These are phyloP conservation scores for Polia nebulosa DNA, from an alignment of 2,888 invertebrate species.

Conservation along the genomic window DNA sequence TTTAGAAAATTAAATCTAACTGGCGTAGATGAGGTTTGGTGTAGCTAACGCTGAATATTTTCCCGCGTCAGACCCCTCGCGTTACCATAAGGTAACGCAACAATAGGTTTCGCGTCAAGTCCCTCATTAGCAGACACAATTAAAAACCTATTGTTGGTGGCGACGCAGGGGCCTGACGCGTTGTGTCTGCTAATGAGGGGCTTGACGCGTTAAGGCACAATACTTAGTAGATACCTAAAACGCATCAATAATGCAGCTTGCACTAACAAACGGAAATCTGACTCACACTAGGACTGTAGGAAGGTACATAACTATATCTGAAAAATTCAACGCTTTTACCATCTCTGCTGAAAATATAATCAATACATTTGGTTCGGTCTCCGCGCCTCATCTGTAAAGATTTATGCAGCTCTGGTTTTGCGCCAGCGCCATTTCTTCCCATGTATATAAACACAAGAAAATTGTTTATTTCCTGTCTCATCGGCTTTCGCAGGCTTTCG, in stretches of 20 bases:
- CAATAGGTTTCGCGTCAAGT: no score
- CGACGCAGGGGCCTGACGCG: no score
- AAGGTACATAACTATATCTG: conserved; percentile 3
- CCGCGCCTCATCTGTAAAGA: conserved; percentile 77
- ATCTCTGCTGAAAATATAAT: conserved; percentile 50
- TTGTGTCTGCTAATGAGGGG: no score
- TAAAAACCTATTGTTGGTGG: no score
- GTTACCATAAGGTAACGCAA: no score
- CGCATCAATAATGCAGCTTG: neutral
- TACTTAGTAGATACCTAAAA: neutral
- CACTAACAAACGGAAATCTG: conserved; percentile 10
- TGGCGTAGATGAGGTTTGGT: no score
- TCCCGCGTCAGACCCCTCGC: no score
- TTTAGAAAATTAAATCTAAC: neutral
- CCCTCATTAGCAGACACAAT: no score
- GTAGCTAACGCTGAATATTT: no score
- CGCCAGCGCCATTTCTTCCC: conserved; percentile 60
- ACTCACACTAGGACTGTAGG: neutral
- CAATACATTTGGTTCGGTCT: conserved; percentile 55
- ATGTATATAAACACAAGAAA: conserved; percentile 62
- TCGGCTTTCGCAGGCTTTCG: conserved; percentile 56
- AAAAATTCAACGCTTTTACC: conserved; percentile 55
- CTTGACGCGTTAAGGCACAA: neutral
- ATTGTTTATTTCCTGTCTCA: conserved; percentile 69
- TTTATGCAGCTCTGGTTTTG: conserved; percentile 75